phyloP scores from a whole-genome alignment of 2,797 vertebrate genomes.

The Mycteria americana region DNA sequence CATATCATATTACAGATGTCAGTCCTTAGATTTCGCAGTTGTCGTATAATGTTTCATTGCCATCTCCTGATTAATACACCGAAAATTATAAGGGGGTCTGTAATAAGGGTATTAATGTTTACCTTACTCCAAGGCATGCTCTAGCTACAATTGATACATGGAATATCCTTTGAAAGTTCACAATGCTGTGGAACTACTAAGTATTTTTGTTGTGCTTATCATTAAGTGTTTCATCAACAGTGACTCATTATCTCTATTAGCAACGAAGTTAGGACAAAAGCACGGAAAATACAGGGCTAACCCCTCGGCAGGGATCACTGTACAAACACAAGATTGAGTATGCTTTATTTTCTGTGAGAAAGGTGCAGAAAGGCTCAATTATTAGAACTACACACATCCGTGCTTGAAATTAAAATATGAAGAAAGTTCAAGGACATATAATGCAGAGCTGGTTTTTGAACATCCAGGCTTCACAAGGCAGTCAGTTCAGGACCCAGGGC shows the following conservation, averaged over 20 bases:
- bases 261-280: background rate
- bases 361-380: background rate
- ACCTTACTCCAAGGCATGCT: background rate
- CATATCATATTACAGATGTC: background rate
- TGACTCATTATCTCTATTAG: background rate
- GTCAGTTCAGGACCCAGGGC: background rate
- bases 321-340: background rate
- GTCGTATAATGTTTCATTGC: background rate
- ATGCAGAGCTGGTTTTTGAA: background rate
- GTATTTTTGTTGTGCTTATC: background rate
- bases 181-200: background rate
- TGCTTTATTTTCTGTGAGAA: background rate
- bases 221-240: background rate
- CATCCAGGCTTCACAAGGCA: slow-evolving; percentile 9
- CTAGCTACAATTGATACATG: background rate
- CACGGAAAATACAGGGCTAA: background rate
- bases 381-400: background rate
- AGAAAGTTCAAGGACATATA: background rate
- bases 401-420: slow-evolving; percentile 22
- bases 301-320: background rate
- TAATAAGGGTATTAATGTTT: background rate
- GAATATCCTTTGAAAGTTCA: background rate
- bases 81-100: background rate
- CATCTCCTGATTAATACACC: background rate
- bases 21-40: background rate